These are phyloP conservation scores for Sialis lutaria DNA, from an alignment of 2,888 invertebrate genomes.

Conservation along the genomic window DNA sequence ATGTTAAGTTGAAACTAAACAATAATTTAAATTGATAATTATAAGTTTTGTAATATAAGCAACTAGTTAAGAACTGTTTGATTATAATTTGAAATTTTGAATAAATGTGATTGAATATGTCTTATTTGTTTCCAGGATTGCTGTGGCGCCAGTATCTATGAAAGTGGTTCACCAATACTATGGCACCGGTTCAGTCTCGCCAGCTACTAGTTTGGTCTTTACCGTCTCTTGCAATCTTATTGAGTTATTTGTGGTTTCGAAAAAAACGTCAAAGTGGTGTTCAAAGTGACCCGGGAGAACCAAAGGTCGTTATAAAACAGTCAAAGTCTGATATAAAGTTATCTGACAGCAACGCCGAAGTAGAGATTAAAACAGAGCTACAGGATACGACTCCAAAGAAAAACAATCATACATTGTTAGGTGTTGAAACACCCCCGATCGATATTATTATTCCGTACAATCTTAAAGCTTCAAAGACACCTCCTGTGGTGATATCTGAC, in stretches of 20 bases:
- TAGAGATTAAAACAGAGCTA: slow-evolving; percentile 13
- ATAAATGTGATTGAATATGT: too few relatives aligned
- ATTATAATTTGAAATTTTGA: not conserved
- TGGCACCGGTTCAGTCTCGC: slow-evolving; percentile 50
- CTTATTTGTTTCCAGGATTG: slow-evolving; percentile 20
- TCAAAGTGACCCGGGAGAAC: slow-evolving; percentile 59
- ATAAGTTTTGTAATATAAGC: too few relatives aligned
- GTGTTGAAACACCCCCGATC: slow-evolving; percentile 48
- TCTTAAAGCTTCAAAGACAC: slow-evolving; percentile 22
- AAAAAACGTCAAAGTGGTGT: slow-evolving; percentile 51
- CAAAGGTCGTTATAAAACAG: slow-evolving; percentile 26
- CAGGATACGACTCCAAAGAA: slow-evolving; percentile 15
- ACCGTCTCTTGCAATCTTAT: slow-evolving; percentile 60
- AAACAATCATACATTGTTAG: slow-evolving; percentile 27
- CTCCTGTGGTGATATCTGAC: slow-evolving; percentile 41
- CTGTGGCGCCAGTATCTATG: slow-evolving; percentile 33
- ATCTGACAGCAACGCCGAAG: slow-evolving; percentile 5
- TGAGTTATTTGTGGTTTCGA: slow-evolving; percentile 70
- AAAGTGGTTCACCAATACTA: slow-evolving; percentile 52
- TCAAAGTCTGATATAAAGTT: slow-evolving; percentile 4
- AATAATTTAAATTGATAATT: too few relatives aligned
- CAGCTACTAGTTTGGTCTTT: slow-evolving; percentile 63
- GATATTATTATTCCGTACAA: slow-evolving; percentile 34
- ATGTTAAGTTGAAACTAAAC: too few relatives aligned
- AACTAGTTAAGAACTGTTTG: too few relatives aligned